Conservation (phyloP, 2,797 vertebrate genomes). For the Sebastes kiyomatsui region DNA sequence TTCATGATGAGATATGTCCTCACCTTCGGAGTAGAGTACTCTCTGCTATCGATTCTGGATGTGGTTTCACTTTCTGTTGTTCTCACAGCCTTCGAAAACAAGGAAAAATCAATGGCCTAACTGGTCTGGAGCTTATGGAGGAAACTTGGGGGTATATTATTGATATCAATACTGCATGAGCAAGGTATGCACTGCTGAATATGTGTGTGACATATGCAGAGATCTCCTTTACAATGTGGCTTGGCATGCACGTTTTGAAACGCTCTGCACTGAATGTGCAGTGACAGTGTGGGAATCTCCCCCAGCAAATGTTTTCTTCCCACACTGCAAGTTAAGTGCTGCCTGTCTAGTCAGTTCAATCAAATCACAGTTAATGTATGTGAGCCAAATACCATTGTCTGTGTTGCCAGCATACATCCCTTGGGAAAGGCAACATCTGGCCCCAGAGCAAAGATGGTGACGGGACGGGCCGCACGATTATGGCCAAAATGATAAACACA, state of each 20-base stretch:
- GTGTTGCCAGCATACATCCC: not conserved
- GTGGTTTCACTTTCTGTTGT: slow-evolving; percentile 65
- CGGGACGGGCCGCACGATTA: not conserved
- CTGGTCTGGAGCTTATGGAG: slow-evolving; percentile 19
- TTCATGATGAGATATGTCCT: slow-evolving; percentile 46
- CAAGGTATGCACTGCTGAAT: not conserved
- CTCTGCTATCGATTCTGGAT: slow-evolving; percentile 69
- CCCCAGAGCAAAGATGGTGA: not conserved
- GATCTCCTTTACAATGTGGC: not conserved
- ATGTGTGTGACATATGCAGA: not conserved
- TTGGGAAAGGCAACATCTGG: not conserved
- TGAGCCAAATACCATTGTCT: not conserved
- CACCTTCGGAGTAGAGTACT: slow-evolving; percentile 55
- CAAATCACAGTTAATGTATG: slow-evolving; percentile 34
- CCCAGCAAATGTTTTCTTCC: slow-evolving; percentile 10
- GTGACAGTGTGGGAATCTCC: not conserved
- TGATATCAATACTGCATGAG: not conserved
- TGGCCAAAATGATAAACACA: no score
- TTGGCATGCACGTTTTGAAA: not conserved
- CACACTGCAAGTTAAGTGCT: slow-evolving; percentile 28
- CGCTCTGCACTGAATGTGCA: not conserved
- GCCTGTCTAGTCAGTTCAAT: slow-evolving; percentile 20
- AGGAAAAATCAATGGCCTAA: slow-evolving; percentile 61
- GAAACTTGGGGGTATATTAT: slow-evolving; percentile 12
- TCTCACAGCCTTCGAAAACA: slow-evolving; percentile 49